Base-by-base conservation (phyloP, 2,113 vertebrate species). In the Carassius gibelio region DNA sequence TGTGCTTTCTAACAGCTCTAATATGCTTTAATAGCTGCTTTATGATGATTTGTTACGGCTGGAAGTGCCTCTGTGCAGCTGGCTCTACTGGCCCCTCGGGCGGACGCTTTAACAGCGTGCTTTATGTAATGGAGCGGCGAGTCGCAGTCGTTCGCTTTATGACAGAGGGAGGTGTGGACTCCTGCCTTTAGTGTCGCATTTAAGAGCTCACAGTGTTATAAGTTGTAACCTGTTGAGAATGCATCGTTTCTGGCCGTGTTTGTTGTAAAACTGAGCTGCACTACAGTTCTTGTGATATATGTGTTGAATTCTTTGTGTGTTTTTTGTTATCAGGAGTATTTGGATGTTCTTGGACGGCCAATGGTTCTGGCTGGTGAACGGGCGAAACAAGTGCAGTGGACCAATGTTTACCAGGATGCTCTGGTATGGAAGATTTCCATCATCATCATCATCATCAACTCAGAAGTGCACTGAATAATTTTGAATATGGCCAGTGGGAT, bases 321-420 rank as follows among this genome's bases (percentile, higher is more conserved):
- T 42, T 55, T 87, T 38, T 62, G 8, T 15, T 84, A 79, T 77
- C 93, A 99, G 98, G 98, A 99, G 91, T 99, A 99, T 90, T 94
- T 99, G 87, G 98, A 99, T 38, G 98, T 99, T 48, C 88, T 99
- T 90, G 97, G 98, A 75, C 96, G 98, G 69, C 98, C 98, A 45
- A 99, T 99, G 98, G 98, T 97, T 83, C 94, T 99, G 88, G 98
- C 98, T 0, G 98, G 98, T 68, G 93, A 95, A 76, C 94, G 91
- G 85, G 98, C 97, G 88, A 98, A 99, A 89, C 97, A 99, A 89
- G 97, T 99, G 89, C 98, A 97, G 84, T 99, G 98, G 98, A 99
- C 98, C 64, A 99, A 99, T 0, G 98, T 99, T 79, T 99, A 99
- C 90, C 97, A 99, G 91, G 98, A 99, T 76, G 98, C 98, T 5